Percentiles rank a stretch among this genome's conserved stretches.
These are phyloP conservation scores for Antigone vipio DNA, from an alignment of 2,113 vertebrate species.

Conservation along the genomic window DNA sequence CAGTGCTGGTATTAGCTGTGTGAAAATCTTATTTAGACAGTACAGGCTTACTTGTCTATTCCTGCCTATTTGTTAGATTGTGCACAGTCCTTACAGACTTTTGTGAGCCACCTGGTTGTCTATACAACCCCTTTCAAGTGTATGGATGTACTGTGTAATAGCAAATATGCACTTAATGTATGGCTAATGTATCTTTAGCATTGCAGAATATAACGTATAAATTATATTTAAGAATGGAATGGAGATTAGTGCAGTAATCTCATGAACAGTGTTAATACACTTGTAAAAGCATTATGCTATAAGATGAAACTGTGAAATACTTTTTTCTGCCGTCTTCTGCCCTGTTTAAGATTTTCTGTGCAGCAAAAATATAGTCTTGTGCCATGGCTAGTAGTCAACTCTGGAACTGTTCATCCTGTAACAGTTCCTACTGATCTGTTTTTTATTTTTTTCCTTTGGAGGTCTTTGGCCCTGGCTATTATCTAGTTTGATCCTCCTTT, in stretches of 20 bases:
- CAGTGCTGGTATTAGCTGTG: background rate
- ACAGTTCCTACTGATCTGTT: background rate
- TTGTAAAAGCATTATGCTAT: background rate
- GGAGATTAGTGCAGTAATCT: background rate
- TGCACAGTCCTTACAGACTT: background rate
- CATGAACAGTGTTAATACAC: background rate
- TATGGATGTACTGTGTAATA: background rate
- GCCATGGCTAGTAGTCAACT: background rate
- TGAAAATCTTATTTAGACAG: background rate
- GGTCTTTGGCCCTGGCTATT: background rate
- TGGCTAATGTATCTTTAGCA: background rate
- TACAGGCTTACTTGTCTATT: background rate
- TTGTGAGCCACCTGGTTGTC: background rate
- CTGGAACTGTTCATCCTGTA: background rate
- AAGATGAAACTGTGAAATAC: background rate
- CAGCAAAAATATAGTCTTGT: background rate
- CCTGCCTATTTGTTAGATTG: background rate
- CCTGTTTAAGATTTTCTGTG: background rate
- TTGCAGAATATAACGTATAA: background rate
- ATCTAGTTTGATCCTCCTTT: background rate
- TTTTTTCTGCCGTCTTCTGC: background rate
- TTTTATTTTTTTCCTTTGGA: background rate
- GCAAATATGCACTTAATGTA: background rate
- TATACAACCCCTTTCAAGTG: background rate
- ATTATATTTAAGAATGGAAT: background rate